Evolutionary conservation across 2,888 invertebrate species (phyloP).

Genomic region (Nezara viridula): DNA sequence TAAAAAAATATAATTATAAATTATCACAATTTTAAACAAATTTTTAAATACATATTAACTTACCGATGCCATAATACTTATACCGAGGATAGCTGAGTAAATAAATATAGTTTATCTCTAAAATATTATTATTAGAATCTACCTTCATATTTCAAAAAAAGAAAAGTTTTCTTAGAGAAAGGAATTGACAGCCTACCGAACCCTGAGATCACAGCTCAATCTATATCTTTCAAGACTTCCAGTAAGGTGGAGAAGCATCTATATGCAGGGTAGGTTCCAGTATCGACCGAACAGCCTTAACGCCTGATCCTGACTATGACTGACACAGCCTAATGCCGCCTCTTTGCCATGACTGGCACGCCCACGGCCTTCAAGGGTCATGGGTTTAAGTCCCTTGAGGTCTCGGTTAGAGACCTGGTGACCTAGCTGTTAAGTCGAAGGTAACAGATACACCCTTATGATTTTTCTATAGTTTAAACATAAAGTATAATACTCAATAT

Average conservation of each 20-base stretch:
- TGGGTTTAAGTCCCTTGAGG: background rate
- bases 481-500: no score
- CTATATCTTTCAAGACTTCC: background rate
- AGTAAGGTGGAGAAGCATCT: background rate
- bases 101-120: no score
- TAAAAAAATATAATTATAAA: no score
- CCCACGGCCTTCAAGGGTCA: background rate
- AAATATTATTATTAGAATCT: no score
- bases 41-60: no score
- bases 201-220: background rate
- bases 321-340: background rate
- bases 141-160: no score
- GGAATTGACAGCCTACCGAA: background rate
- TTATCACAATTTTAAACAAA: no score
- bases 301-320: slow-evolving; percentile 24
- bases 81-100: no score
- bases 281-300: background rate
- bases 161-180: background rate
- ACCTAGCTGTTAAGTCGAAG: background rate
- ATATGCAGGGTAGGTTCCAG: background rate
- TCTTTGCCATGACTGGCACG: slow-evolving; percentile 14
- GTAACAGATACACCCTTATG: background rate
- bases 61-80: no score
- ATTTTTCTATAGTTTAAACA: background rate
- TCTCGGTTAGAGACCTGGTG: background rate